These are phyloP conservation scores for Rutpela maculata DNA, from an alignment of 2,888 invertebrate genomes.

Conservation along the genomic window DNA sequence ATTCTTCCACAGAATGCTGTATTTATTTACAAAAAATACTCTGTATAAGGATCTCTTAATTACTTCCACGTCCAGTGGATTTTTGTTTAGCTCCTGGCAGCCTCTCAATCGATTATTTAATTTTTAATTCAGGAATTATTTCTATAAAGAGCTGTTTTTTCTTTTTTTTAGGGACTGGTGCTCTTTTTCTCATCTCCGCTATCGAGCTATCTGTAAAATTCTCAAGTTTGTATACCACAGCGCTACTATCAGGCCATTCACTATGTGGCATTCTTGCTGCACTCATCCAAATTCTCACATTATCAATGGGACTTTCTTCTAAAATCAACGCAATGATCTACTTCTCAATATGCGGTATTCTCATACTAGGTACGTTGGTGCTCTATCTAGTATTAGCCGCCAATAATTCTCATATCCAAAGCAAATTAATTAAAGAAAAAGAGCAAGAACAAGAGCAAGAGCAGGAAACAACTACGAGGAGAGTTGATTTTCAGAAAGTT, in stretches of 20 bases:
- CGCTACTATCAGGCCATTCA: slow-evolving; percentile 52
- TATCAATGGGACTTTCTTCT: slow-evolving; percentile 40
- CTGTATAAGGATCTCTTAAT: too few relatives aligned
- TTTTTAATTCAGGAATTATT: too few relatives aligned
- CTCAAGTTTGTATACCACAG: slow-evolving; percentile 48
- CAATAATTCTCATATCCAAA: not conserved
- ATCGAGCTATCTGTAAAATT: slow-evolving; percentile 52
- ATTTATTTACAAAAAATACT: too few relatives aligned
- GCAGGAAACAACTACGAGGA: not conserved
- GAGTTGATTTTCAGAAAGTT: not conserved
- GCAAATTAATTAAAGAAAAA: not conserved
- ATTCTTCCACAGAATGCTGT: too few relatives aligned
- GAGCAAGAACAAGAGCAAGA: not conserved
- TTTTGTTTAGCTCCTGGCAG: too few relatives aligned
- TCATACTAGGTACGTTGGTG: slow-evolving; percentile 49
- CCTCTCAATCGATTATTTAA: too few relatives aligned
- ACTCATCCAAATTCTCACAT: slow-evolving; percentile 46
- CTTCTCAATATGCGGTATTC: slow-evolving; percentile 45
- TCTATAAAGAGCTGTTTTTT: not conserved
- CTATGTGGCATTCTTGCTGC: slow-evolving; percentile 53
- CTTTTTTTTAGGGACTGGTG: slow-evolving; percentile 21
- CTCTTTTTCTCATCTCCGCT: slow-evolving; percentile 47
- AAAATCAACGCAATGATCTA: slow-evolving; percentile 48
- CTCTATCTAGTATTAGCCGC: not conserved
- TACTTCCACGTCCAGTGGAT: too few relatives aligned